Percentiles rank a stretch among this genome's conserved stretches.
phyloP scores from a whole-genome alignment of 2,797 vertebrate genomes.

The Enteromius mattozi region DNA sequence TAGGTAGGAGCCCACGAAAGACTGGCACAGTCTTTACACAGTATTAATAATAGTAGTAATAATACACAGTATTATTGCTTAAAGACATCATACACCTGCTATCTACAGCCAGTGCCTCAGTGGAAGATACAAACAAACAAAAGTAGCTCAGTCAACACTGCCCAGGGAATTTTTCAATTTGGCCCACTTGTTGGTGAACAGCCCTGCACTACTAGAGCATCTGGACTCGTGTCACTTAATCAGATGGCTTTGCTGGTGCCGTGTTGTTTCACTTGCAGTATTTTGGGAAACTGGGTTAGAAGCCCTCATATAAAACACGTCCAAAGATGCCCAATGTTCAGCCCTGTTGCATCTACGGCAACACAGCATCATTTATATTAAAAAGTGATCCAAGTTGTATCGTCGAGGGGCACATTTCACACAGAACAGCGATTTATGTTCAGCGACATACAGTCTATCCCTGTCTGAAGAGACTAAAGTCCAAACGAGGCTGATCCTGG shows the following conservation, averaged over 20 bases:
- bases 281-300: conserved; percentile 54
- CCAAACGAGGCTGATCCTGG: neutral
- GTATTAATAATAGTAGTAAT: too few relatives aligned
- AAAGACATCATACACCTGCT: neutral
- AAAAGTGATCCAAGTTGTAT: neutral
- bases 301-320: conserved; percentile 12
- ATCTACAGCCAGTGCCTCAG: neutral
- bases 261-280: conserved; percentile 36
- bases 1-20: too few relatives aligned
- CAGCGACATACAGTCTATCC: neutral
- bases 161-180: neutral
- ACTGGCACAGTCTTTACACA: too few relatives aligned
- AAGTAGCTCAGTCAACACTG: neutral
- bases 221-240: conserved; percentile 39
- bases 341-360: neutral
- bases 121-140: too few relatives aligned
- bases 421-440: neutral
- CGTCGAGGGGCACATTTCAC: neutral
- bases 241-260: conserved; percentile 16
- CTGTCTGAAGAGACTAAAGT: conserved; percentile 12
- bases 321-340: neutral
- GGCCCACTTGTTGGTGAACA: neutral
- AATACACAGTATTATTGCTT: neutral
- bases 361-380: neutral
- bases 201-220: conserved; percentile 14